These are phyloP conservation scores for Phocoena phocoena DNA, from an alignment of 2,113 vertebrate species.

Conservation along the genomic window DNA sequence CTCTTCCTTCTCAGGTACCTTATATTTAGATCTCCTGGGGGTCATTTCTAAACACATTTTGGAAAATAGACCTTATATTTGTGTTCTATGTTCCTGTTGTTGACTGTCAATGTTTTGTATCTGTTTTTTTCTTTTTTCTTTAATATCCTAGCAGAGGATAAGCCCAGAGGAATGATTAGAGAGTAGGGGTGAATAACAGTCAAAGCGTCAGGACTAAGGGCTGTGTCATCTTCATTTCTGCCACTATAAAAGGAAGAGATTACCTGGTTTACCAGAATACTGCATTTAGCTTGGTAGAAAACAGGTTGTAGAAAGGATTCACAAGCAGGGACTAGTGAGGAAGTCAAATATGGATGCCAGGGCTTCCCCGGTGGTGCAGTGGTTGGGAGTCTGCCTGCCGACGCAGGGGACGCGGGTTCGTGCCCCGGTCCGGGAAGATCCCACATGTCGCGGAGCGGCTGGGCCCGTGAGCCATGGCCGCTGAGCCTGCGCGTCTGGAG, in stretches of 20 bases:
- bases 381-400: no score
- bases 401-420: no score
- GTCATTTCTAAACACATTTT: not conserved
- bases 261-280: not conserved
- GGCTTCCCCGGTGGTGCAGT: no score
- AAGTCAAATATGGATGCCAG: not conserved
- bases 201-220: not conserved
- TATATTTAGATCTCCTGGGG: not conserved
- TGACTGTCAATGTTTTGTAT: not conserved
- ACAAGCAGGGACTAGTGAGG: not conserved
- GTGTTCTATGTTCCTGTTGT: not conserved
- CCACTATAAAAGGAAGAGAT: not conserved
- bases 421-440: no score
- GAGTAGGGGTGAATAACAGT: not conserved
- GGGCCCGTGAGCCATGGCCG: no score
- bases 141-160: not conserved
- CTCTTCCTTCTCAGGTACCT: not conserved
- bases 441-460: no score
- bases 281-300: not conserved
- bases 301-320: not conserved
- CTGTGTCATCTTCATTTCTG: not conserved
- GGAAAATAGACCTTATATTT: not conserved
- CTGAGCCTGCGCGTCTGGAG: no score
- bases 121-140: not conserved
- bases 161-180: not conserved